A percentile compares a stretch with the other conserved stretches of the same genome.
Evolutionary conservation across 1,140 invertebrate species (phyloP).

Genomic region (Lucilia sericata): DNA sequence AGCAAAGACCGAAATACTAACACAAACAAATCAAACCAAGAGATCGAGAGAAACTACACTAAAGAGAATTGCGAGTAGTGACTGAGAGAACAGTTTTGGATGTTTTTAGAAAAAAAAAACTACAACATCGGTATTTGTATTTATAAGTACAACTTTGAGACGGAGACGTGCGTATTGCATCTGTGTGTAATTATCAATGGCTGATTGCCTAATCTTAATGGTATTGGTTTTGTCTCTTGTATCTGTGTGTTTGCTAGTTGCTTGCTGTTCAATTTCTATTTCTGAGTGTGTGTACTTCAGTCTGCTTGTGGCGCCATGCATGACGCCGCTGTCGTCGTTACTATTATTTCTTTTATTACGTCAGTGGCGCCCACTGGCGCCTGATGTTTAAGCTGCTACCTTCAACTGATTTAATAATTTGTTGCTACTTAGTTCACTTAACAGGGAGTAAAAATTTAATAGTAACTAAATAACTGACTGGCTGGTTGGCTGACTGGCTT

Average conservation of each 20-base stretch:
- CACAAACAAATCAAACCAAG: too few relatives aligned
- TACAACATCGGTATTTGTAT: background rate
- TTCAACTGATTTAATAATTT: slow-evolving; percentile 35
- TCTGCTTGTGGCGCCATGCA: slow-evolving; percentile 66
- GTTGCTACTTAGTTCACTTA: slow-evolving; percentile 27
- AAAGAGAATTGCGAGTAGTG: too few relatives aligned
- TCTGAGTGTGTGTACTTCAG: slow-evolving; percentile 58
- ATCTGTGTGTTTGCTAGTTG: background rate
- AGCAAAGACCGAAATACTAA: background rate
- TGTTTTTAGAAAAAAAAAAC: too few relatives aligned
- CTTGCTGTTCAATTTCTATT: slow-evolving; percentile 18
- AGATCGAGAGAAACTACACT: too few relatives aligned
- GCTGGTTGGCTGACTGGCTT: background rate
- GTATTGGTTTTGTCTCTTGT: slow-evolving; percentile 1
- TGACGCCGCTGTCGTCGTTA: slow-evolving; percentile 63
- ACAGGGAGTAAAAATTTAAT: background rate
- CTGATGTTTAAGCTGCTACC: slow-evolving; percentile 49
- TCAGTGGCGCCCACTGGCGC: slow-evolving; percentile 67
- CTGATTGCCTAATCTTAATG: background rate
- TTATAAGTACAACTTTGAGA: background rate
- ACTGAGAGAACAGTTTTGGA: too few relatives aligned
- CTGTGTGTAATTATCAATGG: background rate
- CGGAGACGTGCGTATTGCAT: background rate
- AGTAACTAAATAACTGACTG: slow-evolving; percentile 22
- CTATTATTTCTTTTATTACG: slow-evolving; percentile 67